Evolutionary conservation across 2,113 vertebrate species (phyloP).

Genomic region (Panthera uncia): DNA sequence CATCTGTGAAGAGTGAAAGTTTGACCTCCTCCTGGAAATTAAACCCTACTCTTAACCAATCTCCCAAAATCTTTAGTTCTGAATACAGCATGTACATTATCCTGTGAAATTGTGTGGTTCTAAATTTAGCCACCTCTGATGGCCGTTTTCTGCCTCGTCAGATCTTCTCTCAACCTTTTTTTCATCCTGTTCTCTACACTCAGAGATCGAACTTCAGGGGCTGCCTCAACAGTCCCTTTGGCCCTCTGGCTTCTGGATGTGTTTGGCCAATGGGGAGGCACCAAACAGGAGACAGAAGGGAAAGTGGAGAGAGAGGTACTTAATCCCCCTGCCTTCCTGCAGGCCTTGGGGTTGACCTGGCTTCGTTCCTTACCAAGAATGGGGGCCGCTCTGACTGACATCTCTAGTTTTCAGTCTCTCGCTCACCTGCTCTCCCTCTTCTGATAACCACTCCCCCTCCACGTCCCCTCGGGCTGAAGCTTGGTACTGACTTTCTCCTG

Average conservation of each 20-base stretch:
- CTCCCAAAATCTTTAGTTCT: conserved; percentile 22
- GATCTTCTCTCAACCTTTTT: background rate
- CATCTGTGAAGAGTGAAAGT: too few species aligned
- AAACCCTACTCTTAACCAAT: conserved; percentile 1
- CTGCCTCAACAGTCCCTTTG: background rate
- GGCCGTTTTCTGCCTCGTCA: background rate
- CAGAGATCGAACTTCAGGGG: background rate
- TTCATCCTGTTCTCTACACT: background rate
- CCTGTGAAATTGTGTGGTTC: background rate
- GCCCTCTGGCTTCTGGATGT: background rate
- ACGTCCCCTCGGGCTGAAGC: background rate
- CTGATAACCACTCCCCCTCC: background rate
- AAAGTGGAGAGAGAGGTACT: background rate
- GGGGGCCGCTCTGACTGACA: fast-evolving
- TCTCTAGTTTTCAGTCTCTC: background rate
- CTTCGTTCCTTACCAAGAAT: background rate
- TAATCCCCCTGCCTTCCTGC: too few species aligned
- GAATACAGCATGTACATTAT: background rate
- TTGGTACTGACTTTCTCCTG: background rate
- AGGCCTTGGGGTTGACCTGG: background rate
- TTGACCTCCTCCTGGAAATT: background rate
- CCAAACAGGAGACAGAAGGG: background rate
- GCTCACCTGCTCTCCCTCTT: too few species aligned
- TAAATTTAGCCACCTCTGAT: background rate
- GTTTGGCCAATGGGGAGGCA: background rate